phyloP scores from a whole-genome alignment of 2,888 invertebrate genomes.

The Hololepta plana region DNA sequence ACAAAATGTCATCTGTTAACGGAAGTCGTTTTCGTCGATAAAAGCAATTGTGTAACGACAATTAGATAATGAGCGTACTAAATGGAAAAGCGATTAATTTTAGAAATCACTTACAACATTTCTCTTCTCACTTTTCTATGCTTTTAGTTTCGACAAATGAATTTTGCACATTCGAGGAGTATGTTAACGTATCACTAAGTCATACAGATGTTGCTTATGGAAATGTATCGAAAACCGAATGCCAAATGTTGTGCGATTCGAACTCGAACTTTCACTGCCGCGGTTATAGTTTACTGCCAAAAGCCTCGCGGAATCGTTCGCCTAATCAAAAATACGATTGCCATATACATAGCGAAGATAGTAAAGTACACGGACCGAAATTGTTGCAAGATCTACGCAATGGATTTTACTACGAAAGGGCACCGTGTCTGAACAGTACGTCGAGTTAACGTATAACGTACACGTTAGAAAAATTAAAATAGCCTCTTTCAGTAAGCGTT shows the following conservation, averaged over 20 bases:
- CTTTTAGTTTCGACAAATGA: slow-evolving; percentile 31
- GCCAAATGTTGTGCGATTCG: slow-evolving; percentile 38
- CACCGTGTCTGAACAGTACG: slow-evolving; percentile 70
- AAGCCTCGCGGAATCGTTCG: slow-evolving; percentile 7
- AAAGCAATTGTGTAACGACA: no score
- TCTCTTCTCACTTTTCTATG: no score
- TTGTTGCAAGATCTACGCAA: slow-evolving; percentile 37
- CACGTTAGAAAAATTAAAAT: neutral
- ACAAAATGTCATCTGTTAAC: no score
- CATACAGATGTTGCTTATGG: slow-evolving; percentile 38
- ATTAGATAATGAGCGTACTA: no score
- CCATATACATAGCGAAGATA: slow-evolving; percentile 65
- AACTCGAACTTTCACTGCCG: slow-evolving; percentile 50
- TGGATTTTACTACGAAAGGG: slow-evolving; percentile 60
- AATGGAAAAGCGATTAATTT: slow-evolving; percentile 2
- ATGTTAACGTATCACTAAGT: slow-evolving; percentile 45
- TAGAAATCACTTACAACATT: neutral
- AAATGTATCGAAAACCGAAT: slow-evolving; percentile 34
- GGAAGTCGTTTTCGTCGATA: no score
- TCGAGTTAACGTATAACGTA: slow-evolving; percentile 8
- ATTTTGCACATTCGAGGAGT: slow-evolving; percentile 61
- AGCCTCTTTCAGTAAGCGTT: slow-evolving; percentile 46
- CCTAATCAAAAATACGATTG: slow-evolving; percentile 27
- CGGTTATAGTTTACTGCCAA: slow-evolving; percentile 37
- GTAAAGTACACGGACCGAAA: slow-evolving; percentile 59